A percentile compares a stretch with the other conserved stretches of the same genome.
Evolutionary conservation across 2,888 invertebrate genomes (phyloP).

Genomic region (Ariolimax columbianus): DNA sequence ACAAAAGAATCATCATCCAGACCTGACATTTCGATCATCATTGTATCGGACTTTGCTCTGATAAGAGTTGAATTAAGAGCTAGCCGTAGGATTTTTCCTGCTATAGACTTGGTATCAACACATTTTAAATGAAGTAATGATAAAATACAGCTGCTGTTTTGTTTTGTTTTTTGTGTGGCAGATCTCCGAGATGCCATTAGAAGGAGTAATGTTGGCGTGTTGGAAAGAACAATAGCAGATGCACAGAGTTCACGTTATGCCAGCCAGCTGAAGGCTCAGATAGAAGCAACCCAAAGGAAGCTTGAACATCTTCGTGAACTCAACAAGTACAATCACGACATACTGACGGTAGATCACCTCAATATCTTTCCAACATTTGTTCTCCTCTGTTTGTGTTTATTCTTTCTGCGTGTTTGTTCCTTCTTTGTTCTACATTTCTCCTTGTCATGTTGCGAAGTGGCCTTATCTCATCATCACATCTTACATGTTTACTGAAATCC

Average conservation of each 20-base stretch:
- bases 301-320: constrained; percentile 64
- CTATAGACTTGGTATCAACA: too few species aligned
- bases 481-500: too few species aligned
- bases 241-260: constrained; percentile 62
- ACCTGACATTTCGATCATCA: too few species aligned
- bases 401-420: too few species aligned
- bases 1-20: too few species aligned
- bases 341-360: constrained; percentile 57
- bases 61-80: too few species aligned
- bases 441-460: too few species aligned
- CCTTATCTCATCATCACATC: too few species aligned
- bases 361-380: background rate
- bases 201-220: constrained; percentile 64
- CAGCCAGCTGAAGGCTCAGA: constrained; percentile 58
- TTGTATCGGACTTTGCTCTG: too few species aligned
- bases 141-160: background rate
- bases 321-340: constrained; percentile 68
- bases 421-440: too few species aligned
- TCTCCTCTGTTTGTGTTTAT: background rate
- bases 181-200: constrained; percentile 69
- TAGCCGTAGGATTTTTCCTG: too few species aligned
- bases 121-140: too few species aligned
- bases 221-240: constrained; percentile 64
- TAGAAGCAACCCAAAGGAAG: constrained; percentile 64
- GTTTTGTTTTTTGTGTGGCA: constrained; percentile 44